Evolutionary conservation across 1,140 invertebrate genomes (phyloP), one percentile per base, ranked within the genome.

Genomic region (Zaprionus ghesquierei): DNA sequence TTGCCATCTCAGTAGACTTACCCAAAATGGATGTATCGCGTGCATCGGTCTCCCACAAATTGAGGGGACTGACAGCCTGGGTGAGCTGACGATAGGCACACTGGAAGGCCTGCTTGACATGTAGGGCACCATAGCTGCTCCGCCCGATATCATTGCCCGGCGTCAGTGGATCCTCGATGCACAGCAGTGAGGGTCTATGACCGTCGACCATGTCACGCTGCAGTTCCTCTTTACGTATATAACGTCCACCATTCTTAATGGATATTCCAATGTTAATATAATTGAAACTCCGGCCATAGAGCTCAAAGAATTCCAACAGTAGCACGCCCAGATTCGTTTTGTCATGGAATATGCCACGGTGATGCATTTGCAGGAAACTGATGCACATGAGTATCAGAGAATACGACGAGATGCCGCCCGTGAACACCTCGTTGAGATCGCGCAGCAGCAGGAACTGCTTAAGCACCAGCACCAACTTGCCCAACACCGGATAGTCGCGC

Each of bases 341-440:
- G 13, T 93, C 92, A 75, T 92, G 93, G 64, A 94, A 92, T 46
- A 93, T 93, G 86, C 96, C 94, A 9, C 93, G 91, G 53, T 93
- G 94, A 87, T 94, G 94, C 77, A 94, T 84, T 94, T 99, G 98
- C 69, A 99, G 94, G 93, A 99, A 99, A 93, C 97, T 98, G 92
- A 99, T 98, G 86, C 97, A 98, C 96, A 99, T 98, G 61, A 99
- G 95, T 92, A 99, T 99, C 75, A 99, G 95, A 92, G 98, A 98
- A 93, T 99, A 99, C 38, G 98, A 99, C 75, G 98, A 98, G 85
- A 99, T 99, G 91, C 99, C 99, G 77, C 99, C 91, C 55, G 98
- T 99, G 93, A 99, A 99, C 51, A 99, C 98, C 95, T 99, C 98
- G 93, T 99, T 99, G 80, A 99, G 94, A 94, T 99, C 98, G 92